Evolutionary conservation across 1,140 invertebrate genomes (phyloP), one percentile per base, ranked within the genome.

Genomic region (Forficula auricularia): DNA sequence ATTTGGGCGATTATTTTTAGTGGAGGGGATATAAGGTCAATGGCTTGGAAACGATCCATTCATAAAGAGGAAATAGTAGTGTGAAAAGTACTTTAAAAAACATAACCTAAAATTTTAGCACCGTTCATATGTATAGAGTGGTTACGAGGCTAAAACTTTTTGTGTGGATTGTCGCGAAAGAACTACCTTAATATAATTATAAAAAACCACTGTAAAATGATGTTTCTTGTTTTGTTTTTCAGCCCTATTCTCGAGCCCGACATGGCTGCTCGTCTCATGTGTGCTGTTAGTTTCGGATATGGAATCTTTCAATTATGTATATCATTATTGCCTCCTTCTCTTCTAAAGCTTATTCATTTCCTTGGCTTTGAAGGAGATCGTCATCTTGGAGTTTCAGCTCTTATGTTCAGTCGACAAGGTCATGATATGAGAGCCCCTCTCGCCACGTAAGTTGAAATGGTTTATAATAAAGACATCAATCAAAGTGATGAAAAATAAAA

Each of bases 321-420:
- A 35, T 80, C 77, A 12, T 61, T 81, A 32, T 58, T 80, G 13
- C 78, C 79, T 8, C 72, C 76, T 0, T 74, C 75, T 10, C 55
- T 81, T 13, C 53, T 80, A 2, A 72, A 71, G 49, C 52, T 80
- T 10, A 76, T 76, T 2, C 72, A 75, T 49, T 67, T 82, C 54
- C 57, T 82, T 44, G 79, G 79, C n/a, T 79, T 82, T 55, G 68
- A 75, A 42, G 75, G 75, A 0, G 75, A 80, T 48, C 60, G 76
- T 45, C 59, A 66, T 31, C 62, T 63, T 4, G 78, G 75, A 6
- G 56, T 81, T 2, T 54, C 64, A 2, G 73, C 74, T 13, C 59
- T 82, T 3, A 71, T 75, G 64, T 77, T 71, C 52, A 67, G 76
- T 3, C 66, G 76, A 44, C 58, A 67, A 13, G 74, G 75, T 18